These are phyloP conservation scores for Daktulosphaira vitifoliae DNA, from an alignment of 1,140 invertebrate species.

Conservation along the genomic window DNA sequence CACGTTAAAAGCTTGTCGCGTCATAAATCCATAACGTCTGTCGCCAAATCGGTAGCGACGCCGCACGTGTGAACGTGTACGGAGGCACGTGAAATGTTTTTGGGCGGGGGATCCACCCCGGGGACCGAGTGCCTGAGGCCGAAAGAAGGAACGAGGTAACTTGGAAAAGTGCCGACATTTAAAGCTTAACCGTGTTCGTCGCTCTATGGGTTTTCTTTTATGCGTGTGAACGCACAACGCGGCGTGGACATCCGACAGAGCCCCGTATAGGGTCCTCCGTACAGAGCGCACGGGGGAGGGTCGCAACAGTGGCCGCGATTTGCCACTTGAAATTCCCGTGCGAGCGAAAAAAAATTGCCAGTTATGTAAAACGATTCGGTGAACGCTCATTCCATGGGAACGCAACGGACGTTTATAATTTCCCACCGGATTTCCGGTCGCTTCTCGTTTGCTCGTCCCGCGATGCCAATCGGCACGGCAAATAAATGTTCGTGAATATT, in stretches of 20 bases:
- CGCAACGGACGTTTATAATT: conserved; percentile 8
- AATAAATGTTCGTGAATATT: too few species aligned
- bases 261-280: too few species aligned
- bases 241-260: conserved; percentile 20
- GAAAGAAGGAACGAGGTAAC: too few species aligned
- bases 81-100: too few species aligned
- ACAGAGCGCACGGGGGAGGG: too few species aligned
- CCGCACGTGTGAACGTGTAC: conserved; percentile 2
- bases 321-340: neutral
- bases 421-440: conserved; percentile 19
- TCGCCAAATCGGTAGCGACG: neutral
- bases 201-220: conserved; percentile 23
- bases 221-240: neutral
- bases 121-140: too few species aligned
- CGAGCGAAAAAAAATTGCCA: neutral
- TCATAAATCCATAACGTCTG: conserved; percentile 16
- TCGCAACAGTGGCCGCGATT: too few species aligned
- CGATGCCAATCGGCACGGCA: too few species aligned
- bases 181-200: conserved; percentile 29
- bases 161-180: neutral
- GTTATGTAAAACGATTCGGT: too few species aligned
- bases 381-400: conserved; percentile 1
- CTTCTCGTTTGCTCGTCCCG: too few species aligned
- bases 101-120: too few species aligned
- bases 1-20: conserved; percentile 11